Conservation (phyloP, 2,113 vertebrate genomes). For the Plectropomus leopardus region DNA sequence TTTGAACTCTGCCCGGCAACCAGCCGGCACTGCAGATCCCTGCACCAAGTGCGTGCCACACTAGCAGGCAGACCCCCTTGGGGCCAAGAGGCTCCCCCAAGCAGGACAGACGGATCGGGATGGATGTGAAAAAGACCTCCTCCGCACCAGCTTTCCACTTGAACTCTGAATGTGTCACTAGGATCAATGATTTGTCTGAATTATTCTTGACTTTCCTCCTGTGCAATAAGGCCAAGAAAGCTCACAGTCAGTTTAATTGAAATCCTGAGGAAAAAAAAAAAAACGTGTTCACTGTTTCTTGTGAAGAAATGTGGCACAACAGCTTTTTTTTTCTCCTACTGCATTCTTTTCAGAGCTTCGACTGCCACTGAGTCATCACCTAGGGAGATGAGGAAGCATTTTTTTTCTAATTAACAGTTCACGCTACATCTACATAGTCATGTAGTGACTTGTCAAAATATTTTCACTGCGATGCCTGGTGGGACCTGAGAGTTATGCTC, state of each 20-base stretch:
- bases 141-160: constrained; percentile 51
- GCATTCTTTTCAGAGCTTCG: constrained; percentile 4
- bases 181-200: constrained; percentile 14
- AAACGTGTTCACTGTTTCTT: background rate
- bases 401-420: constrained; percentile 59
- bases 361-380: constrained; percentile 51
- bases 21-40: constrained; percentile 36
- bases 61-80: constrained; percentile 26
- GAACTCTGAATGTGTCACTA: constrained; percentile 41
- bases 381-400: constrained; percentile 13
- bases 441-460: constrained; percentile 59
- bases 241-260: constrained; percentile 15
- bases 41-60: constrained; percentile 26
- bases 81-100: constrained; percentile 29
- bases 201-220: constrained; percentile 11
- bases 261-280: background rate
- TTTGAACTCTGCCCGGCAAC: constrained; percentile 57
- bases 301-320: background rate
- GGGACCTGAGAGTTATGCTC: constrained; percentile 49
- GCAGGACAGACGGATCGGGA: constrained; percentile 46
- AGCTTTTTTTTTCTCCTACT: background rate
- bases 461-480: constrained; percentile 23
- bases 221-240: background rate
- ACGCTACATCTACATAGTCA: constrained; percentile 50
- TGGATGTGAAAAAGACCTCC: constrained; percentile 53